phyloP scores from a whole-genome alignment of 2,113 vertebrate species.

The Aegypius monachus region DNA sequence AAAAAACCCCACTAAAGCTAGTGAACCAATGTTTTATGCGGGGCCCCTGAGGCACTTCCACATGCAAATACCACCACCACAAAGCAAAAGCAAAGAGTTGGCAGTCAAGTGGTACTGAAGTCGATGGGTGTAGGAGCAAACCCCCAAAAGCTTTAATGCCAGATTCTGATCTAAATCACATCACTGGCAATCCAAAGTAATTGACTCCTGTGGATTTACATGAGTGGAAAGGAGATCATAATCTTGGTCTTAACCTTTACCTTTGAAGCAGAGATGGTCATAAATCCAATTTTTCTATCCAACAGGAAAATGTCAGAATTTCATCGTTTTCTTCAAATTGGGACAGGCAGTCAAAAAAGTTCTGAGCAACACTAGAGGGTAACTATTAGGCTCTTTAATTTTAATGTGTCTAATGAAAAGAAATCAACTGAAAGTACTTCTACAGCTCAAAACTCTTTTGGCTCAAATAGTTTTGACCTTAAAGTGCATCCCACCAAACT shows the following conservation, averaged over 20 bases:
- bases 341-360: background rate
- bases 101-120: background rate
- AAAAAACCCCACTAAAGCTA: slow-evolving; percentile 7
- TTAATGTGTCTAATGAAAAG: background rate
- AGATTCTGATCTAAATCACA: slow-evolving; percentile 34
- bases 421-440: background rate
- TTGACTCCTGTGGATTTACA: slow-evolving; percentile 35
- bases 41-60: slow-evolving; percentile 15
- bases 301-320: slow-evolving; percentile 9
- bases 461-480: background rate
- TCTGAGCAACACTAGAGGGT: background rate
- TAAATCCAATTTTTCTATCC: background rate
- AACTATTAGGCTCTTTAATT: background rate
- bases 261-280: slow-evolving; percentile 34
- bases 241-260: slow-evolving; percentile 34
- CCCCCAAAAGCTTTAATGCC: background rate
- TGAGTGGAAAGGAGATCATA: slow-evolving; percentile 27
- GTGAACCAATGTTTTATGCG: slow-evolving; percentile 17
- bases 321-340: background rate
- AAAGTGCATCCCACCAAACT: background rate
- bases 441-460: background rate
- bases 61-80: slow-evolving; percentile 15
- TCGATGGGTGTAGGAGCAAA: background rate
- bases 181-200: slow-evolving; percentile 32
- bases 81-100: background rate